Evolutionary conservation across 1,140 invertebrate species (phyloP), one percentile per base, ranked within the genome.

Genomic region (Zeugodacus cucurbitae): DNA sequence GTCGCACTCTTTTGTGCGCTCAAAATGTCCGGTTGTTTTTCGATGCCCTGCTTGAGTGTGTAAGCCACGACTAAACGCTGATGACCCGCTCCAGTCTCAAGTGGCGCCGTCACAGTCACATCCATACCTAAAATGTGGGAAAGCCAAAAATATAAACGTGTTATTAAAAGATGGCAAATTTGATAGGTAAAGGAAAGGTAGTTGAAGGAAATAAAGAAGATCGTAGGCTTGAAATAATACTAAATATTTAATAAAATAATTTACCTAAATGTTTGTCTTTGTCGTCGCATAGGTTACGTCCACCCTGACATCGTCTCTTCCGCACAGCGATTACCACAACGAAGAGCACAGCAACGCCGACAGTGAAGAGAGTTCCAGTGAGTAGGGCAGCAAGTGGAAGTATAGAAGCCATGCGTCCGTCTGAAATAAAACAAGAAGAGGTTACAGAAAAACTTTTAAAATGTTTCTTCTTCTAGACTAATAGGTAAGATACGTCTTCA

Each of bases 271-370:
- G 92, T 94, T 95, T 93, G 94, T 95, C 94, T 94, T 95, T 93
- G 89, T 93, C 92, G 70, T 91, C 91, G 87, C 92, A 93, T 89
- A 90, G 90, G 88, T 91, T 92, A 11, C 91, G 90, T 14, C 90
- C 90, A 58, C 91, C 90, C 88, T 93, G 92, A 70, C 90, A 92
- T 78, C 94, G 92, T 88, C 93, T 92, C 88, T 93, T 91, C 88
- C 94, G 92, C 54, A 95, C 93, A 4, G 94, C 94, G 67, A 95
- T 91, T 22, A 96, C 94, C 88, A 96, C 95, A 70, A 96, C 94
- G 41, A 95, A 94, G 1, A 96, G 91, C 14, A 95, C 94, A 7
- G 95, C 95, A 67, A 95, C 94, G 86, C 95, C 95, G n/a, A 96
- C 92, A 3, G 94, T 95, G 88, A 96, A 93, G 4, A 96, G 90